Evolutionary conservation across 2,797 vertebrate species (phyloP).

Genomic region (Acestrorhynchus altus): DNA sequence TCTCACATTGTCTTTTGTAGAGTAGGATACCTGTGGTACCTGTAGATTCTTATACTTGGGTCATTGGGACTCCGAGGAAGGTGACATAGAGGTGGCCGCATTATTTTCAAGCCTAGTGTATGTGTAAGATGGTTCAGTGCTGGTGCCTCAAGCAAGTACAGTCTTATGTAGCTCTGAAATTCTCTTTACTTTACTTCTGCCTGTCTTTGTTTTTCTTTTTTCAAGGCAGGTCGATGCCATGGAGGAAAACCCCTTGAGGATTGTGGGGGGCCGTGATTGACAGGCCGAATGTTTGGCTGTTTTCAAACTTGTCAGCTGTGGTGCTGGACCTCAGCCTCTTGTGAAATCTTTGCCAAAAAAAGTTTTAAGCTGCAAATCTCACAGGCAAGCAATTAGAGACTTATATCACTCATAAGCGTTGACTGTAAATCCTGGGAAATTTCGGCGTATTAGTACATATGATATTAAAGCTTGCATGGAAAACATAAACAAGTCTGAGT

Average conservation of each 20-base stretch:
- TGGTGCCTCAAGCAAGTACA: conserved; percentile 55
- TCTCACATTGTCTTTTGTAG: neutral
- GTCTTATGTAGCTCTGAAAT: conserved; percentile 56
- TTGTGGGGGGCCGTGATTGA: conserved; percentile 56
- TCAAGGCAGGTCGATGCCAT: conserved; percentile 48
- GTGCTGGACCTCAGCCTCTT: conserved; percentile 49
- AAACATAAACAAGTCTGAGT: conserved; percentile 37
- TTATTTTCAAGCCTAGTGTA: conserved; percentile 40
- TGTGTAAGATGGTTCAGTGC: conserved; percentile 46
- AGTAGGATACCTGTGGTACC: conserved; percentile 17
- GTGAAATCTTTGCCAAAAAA: conserved; percentile 47
- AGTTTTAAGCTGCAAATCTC: conserved; percentile 28
- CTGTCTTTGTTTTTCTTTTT: conserved; percentile 57
- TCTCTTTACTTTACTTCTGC: conserved; percentile 52
- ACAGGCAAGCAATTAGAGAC: neutral
- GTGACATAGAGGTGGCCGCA: conserved; percentile 49
- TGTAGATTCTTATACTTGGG: conserved; percentile 25
- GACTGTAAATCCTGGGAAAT: neutral
- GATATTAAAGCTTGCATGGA: neutral
- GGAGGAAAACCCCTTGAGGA: conserved; percentile 57
- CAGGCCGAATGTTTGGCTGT: conserved; percentile 59
- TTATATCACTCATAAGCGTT: conserved; percentile 1
- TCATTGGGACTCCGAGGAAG: conserved; percentile 25
- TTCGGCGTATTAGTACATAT: conserved; percentile 25
- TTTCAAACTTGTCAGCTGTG: conserved; percentile 54